phyloP scores from a whole-genome alignment of 2,888 invertebrate genomes.

The Biston stratarius region DNA sequence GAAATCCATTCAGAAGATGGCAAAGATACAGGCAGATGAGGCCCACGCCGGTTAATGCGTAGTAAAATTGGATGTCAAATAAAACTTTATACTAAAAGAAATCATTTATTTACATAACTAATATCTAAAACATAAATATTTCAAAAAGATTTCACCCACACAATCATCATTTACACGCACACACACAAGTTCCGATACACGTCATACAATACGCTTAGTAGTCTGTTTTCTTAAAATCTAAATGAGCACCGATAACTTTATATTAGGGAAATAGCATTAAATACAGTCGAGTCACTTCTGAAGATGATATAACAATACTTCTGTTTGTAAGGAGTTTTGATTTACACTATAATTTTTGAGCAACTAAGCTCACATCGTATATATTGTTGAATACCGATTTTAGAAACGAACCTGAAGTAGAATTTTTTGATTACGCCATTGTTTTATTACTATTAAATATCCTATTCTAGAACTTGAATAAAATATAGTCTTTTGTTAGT shows the following conservation, averaged over 20 bases:
- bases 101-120: constrained; percentile 81
- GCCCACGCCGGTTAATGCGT: constrained; percentile 62
- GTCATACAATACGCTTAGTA: constrained; percentile 43
- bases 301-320: constrained; percentile 6
- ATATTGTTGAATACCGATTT: background rate
- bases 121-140: constrained; percentile 74
- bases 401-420: background rate
- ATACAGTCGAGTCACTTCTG: constrained; percentile 39
- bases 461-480: constrained; percentile 15
- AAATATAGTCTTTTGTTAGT: constrained; percentile 32
- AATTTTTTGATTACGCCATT: background rate
- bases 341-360: background rate
- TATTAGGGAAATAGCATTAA: constrained; percentile 28
- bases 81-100: constrained; percentile 53
- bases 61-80: constrained; percentile 31
- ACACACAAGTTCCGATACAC: constrained; percentile 42
- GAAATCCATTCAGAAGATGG: constrained; percentile 88
- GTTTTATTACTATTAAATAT: background rate
- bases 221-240: constrained; percentile 54
- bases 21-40: constrained; percentile 70
- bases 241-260: constrained; percentile 62
- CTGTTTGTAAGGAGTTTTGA: background rate
- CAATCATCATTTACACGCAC: constrained; percentile 42
- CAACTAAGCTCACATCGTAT: background rate
- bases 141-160: constrained; percentile 44